Evolutionary conservation across 2,888 invertebrate species (phyloP), one percentile per base, ranked within the genome.

Genomic region (Drosophila robusta): DNA sequence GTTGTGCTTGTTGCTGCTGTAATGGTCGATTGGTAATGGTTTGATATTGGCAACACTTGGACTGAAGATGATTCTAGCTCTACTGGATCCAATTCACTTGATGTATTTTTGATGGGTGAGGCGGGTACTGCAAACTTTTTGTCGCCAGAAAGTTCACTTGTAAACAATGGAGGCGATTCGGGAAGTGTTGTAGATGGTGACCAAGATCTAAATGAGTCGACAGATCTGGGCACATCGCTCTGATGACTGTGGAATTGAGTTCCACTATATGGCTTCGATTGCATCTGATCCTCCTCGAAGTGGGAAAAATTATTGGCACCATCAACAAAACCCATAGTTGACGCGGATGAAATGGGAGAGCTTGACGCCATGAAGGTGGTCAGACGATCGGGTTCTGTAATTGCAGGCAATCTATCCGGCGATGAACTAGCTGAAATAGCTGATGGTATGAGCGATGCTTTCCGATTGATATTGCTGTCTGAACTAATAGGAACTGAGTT

Each of bases 201-300:
- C 47, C 65, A 65, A 24, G 50, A 24, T 56, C 58, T 66, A 49
- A 47, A 52, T 47, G 39, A 66, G 45, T 56, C 39, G 18, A 57
- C 11, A 18, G 39, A 32, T 26, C 38, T 39, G 8, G 18, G 8
- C 11, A 44, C 7, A 22, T 24, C 55, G 7, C 26, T 26, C 26
- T 46, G 51, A 41, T 18, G 6, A 6, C 6, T 22, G 11, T 36
- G 44, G 18, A 14, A 2, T 29, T 41, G 57, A 32, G 32, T 42
- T 18, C 9, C 34, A 9, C 14, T 24, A n/a, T 12, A 12, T 22
- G 32, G 26, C 38, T 60, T 46, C 51, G 61, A 62, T 57, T 7
- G 4, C 24, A 16, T 6, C 4, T 45, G 12, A 24, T 50, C 12
- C 2, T 11, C 11, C 7, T 44, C 38, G 9, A 44, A 9, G 3